phyloP scores from a whole-genome alignment of 2,113 vertebrate species.

The Eretmochelys imbricata region DNA sequence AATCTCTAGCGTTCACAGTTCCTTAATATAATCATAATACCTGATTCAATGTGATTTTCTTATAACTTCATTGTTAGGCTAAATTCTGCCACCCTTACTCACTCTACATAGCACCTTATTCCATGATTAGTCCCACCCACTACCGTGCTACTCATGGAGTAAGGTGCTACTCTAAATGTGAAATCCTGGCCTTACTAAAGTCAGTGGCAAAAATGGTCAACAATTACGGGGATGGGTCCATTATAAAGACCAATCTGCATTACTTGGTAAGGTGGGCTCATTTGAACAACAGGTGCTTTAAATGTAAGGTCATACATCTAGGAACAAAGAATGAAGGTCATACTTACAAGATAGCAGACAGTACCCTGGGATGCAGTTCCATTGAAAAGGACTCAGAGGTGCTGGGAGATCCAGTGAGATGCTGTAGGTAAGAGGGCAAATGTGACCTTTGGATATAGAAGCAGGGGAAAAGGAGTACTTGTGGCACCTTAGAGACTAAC shows the following conservation, averaged over 20 bases:
- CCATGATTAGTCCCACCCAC: neutral
- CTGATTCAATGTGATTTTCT: neutral
- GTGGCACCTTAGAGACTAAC: too few relatives aligned
- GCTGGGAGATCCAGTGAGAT: neutral
- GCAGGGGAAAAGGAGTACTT: neutral
- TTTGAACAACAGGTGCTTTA: neutral
- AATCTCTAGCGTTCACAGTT: neutral
- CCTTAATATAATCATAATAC: neutral
- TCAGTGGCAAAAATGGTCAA: neutral
- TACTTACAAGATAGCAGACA: neutral
- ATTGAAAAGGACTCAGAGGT: neutral
- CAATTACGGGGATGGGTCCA: neutral
- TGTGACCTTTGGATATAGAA: neutral
- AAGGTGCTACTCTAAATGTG: neutral
- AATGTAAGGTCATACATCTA: neutral
- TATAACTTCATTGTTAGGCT: fast-evolving
- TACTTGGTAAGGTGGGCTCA: neutral
- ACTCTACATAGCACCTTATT: fast-evolving
- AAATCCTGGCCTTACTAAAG: neutral
- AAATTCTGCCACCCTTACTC: neutral
- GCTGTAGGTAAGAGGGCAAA: neutral
- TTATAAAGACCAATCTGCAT: neutral
- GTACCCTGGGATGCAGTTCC: neutral
- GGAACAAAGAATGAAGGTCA: neutral
- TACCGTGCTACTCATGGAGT: neutral